phyloP scores from a whole-genome alignment of 1,140 invertebrate species.

The Ceratitis capitata region DNA sequence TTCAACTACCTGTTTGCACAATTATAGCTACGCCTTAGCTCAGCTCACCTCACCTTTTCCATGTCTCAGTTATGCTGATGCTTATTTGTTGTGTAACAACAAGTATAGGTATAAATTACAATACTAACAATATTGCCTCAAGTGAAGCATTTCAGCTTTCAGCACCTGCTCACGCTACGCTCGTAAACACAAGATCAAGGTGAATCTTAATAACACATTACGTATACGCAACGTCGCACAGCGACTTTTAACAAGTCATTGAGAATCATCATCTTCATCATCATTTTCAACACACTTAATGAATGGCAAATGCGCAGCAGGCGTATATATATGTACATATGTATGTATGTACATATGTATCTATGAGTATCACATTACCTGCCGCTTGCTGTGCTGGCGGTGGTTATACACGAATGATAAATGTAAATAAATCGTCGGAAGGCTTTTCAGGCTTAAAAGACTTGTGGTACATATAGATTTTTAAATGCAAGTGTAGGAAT shows the following conservation, averaged over 20 bases:
- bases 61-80: neutral
- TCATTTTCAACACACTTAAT: too few species aligned
- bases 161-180: neutral
- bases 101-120: too few species aligned
- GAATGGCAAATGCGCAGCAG: neutral
- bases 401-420: neutral
- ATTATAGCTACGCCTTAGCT: neutral
- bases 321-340: too few species aligned
- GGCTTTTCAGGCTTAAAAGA: neutral
- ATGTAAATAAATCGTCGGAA: neutral
- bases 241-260: neutral
- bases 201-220: slow-evolving; percentile 27
- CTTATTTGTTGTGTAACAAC: neutral
- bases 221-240: slow-evolving; percentile 30
- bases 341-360: too few species aligned
- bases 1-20: slow-evolving; percentile 2
- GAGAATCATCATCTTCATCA: too few species aligned
- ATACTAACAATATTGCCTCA: neutral
- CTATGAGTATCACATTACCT: neutral
- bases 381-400: too few species aligned
- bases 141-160: neutral
- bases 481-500: neutral
- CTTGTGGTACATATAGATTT: neutral
- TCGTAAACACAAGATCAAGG: slow-evolving; percentile 21
- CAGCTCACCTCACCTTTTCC: neutral